These are phyloP conservation scores for Aegotheles bennettii DNA, from an alignment of 2,113 vertebrate species.

Conservation along the genomic window DNA sequence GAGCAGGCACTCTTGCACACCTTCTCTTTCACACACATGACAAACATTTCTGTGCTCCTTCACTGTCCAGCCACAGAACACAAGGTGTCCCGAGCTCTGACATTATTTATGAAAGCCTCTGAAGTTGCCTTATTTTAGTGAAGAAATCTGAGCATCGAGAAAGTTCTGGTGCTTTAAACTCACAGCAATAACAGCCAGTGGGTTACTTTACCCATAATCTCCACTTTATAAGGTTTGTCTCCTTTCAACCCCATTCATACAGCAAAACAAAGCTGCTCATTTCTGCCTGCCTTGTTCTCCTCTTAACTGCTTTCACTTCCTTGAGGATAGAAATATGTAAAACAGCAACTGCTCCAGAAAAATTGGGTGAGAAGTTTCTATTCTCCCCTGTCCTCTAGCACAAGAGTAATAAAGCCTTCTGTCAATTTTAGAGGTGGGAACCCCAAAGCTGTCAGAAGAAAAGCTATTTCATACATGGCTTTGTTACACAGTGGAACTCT, in stretches of 20 bases:
- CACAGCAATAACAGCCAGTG: not conserved
- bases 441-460: not conserved
- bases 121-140: not conserved
- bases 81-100: not conserved
- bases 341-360: not conserved
- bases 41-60: not conserved
- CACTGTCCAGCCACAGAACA: not conserved
- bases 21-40: not conserved
- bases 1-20: not conserved
- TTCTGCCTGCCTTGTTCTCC: not conserved
- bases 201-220: not conserved
- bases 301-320: not conserved
- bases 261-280: not conserved
- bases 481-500: not conserved
- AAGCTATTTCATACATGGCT: not conserved
- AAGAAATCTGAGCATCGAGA: not conserved
- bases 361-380: conserved; percentile 19
- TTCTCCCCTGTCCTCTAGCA: not conserved
- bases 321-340: not conserved
- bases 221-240: not conserved
- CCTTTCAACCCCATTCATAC: not conserved
- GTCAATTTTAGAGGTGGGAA: not conserved
- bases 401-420: conserved; percentile 9
- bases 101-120: not conserved
- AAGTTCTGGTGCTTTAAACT: not conserved